Conservation (phyloP, 2,113 vertebrate species). For the Conger conger region DNA sequence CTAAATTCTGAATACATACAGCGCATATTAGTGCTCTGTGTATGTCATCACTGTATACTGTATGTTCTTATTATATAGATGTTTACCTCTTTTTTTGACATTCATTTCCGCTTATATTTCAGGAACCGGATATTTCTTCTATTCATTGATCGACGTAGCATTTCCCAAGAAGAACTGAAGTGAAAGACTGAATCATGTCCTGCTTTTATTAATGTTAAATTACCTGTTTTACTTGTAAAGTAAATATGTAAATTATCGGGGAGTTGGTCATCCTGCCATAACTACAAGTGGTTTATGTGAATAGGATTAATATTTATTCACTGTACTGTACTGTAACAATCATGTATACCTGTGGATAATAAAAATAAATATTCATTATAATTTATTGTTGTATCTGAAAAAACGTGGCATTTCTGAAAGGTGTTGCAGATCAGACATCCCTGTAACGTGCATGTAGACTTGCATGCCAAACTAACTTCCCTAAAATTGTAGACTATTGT, state of each 20-base stretch:
- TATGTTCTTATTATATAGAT: not conserved
- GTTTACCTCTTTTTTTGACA: not conserved
- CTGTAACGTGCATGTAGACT: too few species aligned
- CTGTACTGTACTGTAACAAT: conserved; percentile 53
- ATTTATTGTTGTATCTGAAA: too few species aligned
- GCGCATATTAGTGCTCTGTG: not conserved
- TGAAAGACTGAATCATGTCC: conserved; percentile 56
- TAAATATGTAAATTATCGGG: conserved; percentile 46
- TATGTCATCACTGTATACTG: too few species aligned
- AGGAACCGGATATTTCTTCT: conserved; percentile 77
- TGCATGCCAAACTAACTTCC: too few species aligned
- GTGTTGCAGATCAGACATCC: too few species aligned
- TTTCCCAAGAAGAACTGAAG: conserved; percentile 84
- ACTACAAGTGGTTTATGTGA: conserved; percentile 60
- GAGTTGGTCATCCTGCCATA: conserved; percentile 55
- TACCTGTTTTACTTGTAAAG: conserved; percentile 44
- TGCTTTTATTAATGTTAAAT: conserved; percentile 25
- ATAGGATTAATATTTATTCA: conserved; percentile 79
- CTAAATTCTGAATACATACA: not conserved
- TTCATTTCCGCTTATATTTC: conserved; percentile 36
- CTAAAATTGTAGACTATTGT: too few species aligned
- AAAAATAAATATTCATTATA: too few species aligned
- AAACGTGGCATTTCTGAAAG: too few species aligned
- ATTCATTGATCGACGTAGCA: conserved; percentile 66
- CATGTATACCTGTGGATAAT: conserved; percentile 70